Base-by-base conservation (phyloP, 2,888 invertebrate genomes). In the Ophioninae sp. region DNA sequence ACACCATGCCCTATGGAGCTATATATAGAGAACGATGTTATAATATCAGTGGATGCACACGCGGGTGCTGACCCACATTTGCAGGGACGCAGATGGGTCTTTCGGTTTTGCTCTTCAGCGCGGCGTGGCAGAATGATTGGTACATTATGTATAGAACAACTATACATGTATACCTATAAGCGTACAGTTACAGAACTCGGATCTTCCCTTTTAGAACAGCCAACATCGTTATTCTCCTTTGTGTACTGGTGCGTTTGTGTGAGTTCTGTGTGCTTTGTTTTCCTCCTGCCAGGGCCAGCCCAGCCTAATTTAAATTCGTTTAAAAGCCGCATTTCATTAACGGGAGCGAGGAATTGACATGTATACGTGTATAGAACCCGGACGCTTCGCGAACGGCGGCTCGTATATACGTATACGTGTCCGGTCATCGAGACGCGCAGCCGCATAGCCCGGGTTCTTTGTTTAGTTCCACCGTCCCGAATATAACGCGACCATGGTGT, bases 281-380 rank as follows among this genome's bases (percentile, higher is more conserved):
- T 67, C 59, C 56, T 80, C 72, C n/a, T 61, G 69, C 39, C 74
- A 62, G 41, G 76, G 77, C 68, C 81, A 80, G 85, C 85, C 82
- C 85, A 83, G 80, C 78, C 86, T 87, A 87, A 89, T 90, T 90
- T 88, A 86, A 90, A 90, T 90, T 87, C 86, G 85, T 88, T 90
- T 88, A 88, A 89, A 89, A 85, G 86, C 86, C 85, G 86, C 85
- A 86, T 87, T 88, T 89, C 86, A 88, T 89, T 86, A 86, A 85
- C 83, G 62, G 67, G 64, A 80, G 81, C 70, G 78, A 81, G 75
- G 68, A 70, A 62, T 62, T 44, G 67, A 20, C 73, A 75, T 50
- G 50, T 69, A 68, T 74, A 69, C 44, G 59, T 39, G n/a, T 69
- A 57, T 79, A 72, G 70, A 81, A 81, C 80, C 79, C 78, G 13